Evolutionary conservation across 2,888 invertebrate species (phyloP), one percentile per base, ranked within the genome.

Genomic region (Nomada flava): DNA sequence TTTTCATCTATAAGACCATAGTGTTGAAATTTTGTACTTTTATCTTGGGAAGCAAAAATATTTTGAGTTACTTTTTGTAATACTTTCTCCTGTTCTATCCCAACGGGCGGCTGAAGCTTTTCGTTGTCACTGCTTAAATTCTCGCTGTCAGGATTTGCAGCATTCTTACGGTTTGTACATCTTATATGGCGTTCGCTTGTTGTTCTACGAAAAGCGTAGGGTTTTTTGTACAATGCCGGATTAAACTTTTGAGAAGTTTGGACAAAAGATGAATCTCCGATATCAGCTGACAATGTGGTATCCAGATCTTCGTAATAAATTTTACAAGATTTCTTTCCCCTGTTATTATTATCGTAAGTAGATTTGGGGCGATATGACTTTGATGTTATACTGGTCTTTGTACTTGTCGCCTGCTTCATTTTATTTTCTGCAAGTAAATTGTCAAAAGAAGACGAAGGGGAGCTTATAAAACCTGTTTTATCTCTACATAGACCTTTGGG

Each of bases 211-310:
- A 93, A 93, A 0, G 91, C 92, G 10, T 81, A 72, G 0, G 93
- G 93, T 70, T 90, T 92, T 71, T 90, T 92, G 71, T 93, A 91
- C 10, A 89, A 57, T 2, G 88, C 83, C 0, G 93, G 92, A 89
- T 93, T 89, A 67, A 93, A 92, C 88, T 95, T 95, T 3, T 94
- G 94, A 0, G 95, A 95, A 13, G 95, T 95, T n/a, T 95, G 92
- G 18, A 95, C 91, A 59, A 95, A 94, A 68, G 95, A 95, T 44
- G 94, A 91, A 74, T 95, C 95, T 0, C 95, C 95, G 4, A 94
- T 91, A 81, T 95, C 95, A 0, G 95, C 95, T 0, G 95, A 95
- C 62, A 95, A 91, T 0, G 95, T 95, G 84, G 95, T 95, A 89
- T 95, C 95, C 44, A 95, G 91, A 84, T 95, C 95, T 72, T 95